Percentiles rank a stretch among this genome's conserved stretches.
Evolutionary conservation across 2,797 vertebrate genomes (phyloP).

Genomic region (Sebastes iracundus): DNA sequence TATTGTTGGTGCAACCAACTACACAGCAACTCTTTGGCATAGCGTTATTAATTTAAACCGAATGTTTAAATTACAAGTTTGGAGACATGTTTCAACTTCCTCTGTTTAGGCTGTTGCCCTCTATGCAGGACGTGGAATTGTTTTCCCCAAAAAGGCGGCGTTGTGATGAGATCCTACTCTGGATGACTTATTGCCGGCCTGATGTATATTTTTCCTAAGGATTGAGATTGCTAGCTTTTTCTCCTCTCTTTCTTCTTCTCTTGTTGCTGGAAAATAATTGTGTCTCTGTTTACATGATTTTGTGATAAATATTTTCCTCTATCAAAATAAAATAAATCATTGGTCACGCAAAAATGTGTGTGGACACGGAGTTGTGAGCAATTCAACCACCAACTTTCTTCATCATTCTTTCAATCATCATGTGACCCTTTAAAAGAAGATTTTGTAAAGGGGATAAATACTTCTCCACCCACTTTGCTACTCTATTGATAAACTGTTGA

Average conservation of each 20-base stretch:
- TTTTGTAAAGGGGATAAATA: neutral
- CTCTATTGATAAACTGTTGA: slow-evolving; percentile 35
- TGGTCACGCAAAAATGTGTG: neutral
- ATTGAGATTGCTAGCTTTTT: neutral
- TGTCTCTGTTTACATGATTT: neutral
- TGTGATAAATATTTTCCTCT: neutral
- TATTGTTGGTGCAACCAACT: too few species aligned
- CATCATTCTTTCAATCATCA: neutral
- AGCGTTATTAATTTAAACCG: too few species aligned
- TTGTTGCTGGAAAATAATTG: neutral
- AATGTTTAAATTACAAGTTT: too few species aligned
- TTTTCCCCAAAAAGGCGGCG: too few species aligned
- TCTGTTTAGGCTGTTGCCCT: too few species aligned
- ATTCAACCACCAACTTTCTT: neutral
- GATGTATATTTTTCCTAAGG: neutral
- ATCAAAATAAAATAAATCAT: neutral
- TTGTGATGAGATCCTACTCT: too few species aligned
- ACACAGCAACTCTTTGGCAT: too few species aligned
- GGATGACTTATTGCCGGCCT: too few species aligned
- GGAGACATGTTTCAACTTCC: too few species aligned
- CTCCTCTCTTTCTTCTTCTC: neutral
- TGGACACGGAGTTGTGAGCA: neutral
- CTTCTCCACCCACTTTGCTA: slow-evolving; percentile 8
- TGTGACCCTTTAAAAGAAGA: neutral
- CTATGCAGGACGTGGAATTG: too few species aligned